Percentiles rank a stretch among this genome's conserved stretches.
phyloP scores from a whole-genome alignment of 2,888 invertebrate genomes.

The Pollenia griseotomentosa region DNA sequence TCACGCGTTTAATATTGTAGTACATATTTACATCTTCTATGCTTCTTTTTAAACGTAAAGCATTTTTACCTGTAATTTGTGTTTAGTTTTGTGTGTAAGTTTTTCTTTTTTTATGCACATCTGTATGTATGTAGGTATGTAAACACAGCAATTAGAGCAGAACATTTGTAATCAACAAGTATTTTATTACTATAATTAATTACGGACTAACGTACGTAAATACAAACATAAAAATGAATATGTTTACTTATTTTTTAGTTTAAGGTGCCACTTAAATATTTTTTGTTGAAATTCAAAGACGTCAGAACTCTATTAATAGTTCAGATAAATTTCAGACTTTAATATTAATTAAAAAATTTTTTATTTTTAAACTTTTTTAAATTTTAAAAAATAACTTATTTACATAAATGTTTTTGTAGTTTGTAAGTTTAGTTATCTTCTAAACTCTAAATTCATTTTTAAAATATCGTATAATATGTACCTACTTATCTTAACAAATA shows the following conservation, averaged over 20 bases:
- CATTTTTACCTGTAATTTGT: conserved; percentile 29
- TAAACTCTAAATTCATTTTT: too few relatives aligned
- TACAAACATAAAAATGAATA: not conserved
- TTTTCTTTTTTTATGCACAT: conserved; percentile 7
- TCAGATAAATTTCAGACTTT: too few relatives aligned
- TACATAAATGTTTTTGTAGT: too few relatives aligned
- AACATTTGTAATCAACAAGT: conserved; percentile 70
- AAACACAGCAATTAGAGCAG: conserved; percentile 69
- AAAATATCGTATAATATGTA: too few relatives aligned
- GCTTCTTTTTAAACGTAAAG: not conserved
- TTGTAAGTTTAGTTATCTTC: too few relatives aligned
- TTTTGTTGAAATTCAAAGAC: not conserved
- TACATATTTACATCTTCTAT: conserved; percentile 11
- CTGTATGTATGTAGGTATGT: conserved; percentile 8
- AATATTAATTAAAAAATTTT: too few relatives aligned
- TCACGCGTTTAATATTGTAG: conserved; percentile 42
- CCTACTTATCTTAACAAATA: too few relatives aligned
- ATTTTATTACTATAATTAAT: conserved; percentile 66
- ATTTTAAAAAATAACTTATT: too few relatives aligned
- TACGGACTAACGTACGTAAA: conserved; percentile 13
- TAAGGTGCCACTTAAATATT: conserved; percentile 15
- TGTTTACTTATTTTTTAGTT: not conserved
- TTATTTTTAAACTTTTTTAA: too few relatives aligned
- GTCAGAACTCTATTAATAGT: not conserved
- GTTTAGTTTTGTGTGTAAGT: conserved; percentile 11